Conservation (phyloP, 2,888 invertebrate genomes). For the Caenorhabditis panamensis region DNA sequence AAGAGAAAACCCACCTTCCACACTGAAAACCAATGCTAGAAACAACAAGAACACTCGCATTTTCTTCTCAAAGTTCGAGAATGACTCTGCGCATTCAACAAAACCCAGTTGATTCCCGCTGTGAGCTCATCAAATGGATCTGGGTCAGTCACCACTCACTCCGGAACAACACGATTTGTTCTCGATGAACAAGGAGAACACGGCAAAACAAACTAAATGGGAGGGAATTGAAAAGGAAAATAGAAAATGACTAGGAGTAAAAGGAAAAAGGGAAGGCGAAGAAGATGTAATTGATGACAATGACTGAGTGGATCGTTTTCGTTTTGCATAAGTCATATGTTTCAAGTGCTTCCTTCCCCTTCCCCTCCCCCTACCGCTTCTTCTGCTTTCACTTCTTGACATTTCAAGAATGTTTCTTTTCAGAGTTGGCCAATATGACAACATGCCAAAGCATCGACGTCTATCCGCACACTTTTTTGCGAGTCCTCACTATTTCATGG, state of each 20-base stretch:
- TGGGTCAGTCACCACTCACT: slow-evolving; percentile 35
- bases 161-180: slow-evolving; percentile 1
- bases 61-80: slow-evolving; percentile 21
- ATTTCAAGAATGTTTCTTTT: no score
- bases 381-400: slow-evolving; percentile 33
- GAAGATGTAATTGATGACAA: slow-evolving; percentile 50
- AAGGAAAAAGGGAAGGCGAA: background rate
- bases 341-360: slow-evolving; percentile 46
- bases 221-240: slow-evolving; percentile 5
- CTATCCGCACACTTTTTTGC: slow-evolving; percentile 29
- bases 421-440: slow-evolving; percentile 54
- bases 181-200: slow-evolving; percentile 14
- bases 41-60: slow-evolving; percentile 18
- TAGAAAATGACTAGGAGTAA: slow-evolving; percentile 24
- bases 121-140: slow-evolving; percentile 66
- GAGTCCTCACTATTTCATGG: slow-evolving; percentile 37
- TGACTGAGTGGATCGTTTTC: slow-evolving; percentile 60
- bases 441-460: slow-evolving; percentile 45
- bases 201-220: slow-evolving; percentile 3
- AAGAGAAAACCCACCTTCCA: no score
- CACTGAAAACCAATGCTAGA: background rate
- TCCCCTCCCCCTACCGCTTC: slow-evolving; percentile 8
- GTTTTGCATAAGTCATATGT: slow-evolving; percentile 44
- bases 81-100: slow-evolving; percentile 4
- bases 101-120: slow-evolving; percentile 44